A percentile compares a stretch with the other conserved stretches of the same genome.
Conservation (phyloP, 2,113 vertebrate genomes). For the Bettongia penicillata region DNA sequence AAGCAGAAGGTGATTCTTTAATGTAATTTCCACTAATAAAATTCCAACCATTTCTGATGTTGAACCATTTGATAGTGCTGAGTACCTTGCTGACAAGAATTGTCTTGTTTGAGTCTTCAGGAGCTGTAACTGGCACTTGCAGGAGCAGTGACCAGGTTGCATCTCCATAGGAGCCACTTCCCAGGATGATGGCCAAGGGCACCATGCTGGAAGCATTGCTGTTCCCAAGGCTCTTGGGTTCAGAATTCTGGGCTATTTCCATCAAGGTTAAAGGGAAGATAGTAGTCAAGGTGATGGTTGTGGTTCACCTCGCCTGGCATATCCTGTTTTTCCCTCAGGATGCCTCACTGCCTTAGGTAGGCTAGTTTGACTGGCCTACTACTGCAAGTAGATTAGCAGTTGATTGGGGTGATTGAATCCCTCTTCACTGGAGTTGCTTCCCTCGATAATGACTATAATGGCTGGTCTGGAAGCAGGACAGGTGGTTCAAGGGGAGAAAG, state of each 20-base stretch:
- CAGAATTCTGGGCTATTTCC: background rate
- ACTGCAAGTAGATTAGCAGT: background rate
- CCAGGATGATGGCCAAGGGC: background rate
- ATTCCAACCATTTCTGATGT: background rate
- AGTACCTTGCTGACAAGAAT: background rate
- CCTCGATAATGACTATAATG: background rate
- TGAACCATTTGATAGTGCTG: background rate
- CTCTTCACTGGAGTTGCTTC: background rate
- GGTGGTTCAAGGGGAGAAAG: background rate
- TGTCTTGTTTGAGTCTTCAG: background rate
- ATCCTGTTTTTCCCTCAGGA: background rate
- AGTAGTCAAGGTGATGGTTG: background rate
- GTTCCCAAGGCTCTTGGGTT: background rate
- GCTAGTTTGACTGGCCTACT: background rate
- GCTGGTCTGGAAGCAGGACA: background rate
- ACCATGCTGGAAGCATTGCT: background rate
- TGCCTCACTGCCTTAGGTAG: background rate
- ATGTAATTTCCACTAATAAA: background rate
- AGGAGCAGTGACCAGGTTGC: background rate
- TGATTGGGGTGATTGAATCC: background rate
- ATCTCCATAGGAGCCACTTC: background rate
- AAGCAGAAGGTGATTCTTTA: background rate
- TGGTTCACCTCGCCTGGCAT: background rate
- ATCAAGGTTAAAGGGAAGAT: background rate
- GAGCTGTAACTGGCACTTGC: background rate